Evolutionary conservation across 2,113 vertebrate genomes (phyloP).

Genomic region (Carettochelys insculpta): DNA sequence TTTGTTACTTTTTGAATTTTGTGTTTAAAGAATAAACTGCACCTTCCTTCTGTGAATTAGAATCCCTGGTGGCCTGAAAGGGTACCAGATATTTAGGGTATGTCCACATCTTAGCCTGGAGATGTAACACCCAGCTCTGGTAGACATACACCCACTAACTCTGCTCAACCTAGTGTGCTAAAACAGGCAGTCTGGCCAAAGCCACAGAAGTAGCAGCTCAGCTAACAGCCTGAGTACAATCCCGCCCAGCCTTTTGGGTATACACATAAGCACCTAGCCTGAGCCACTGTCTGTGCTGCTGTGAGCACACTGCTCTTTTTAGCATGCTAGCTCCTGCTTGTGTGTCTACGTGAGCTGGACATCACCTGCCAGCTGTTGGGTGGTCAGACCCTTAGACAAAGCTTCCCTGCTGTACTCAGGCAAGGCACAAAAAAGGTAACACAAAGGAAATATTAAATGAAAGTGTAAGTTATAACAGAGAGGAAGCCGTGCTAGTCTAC

Average conservation of each 20-base stretch:
- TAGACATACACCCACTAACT: background rate
- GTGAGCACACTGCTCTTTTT: background rate
- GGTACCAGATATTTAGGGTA: background rate
- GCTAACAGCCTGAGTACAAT: background rate
- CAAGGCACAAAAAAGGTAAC: background rate
- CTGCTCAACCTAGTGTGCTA: background rate
- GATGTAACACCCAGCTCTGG: background rate
- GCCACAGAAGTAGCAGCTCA: background rate
- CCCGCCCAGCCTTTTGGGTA: background rate
- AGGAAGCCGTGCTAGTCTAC: too few relatives aligned
- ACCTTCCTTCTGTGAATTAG: background rate
- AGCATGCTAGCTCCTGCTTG: background rate
- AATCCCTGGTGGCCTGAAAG: background rate
- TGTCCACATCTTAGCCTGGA: background rate
- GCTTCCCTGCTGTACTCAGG: background rate
- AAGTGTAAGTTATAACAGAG: too few relatives aligned
- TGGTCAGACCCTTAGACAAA: background rate
- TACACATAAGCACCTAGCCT: background rate
- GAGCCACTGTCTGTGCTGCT: background rate
- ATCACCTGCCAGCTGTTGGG: background rate
- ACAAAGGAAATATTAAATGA: background rate
- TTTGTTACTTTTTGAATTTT: background rate
- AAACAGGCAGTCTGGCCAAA: background rate
- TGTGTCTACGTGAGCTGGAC: background rate
- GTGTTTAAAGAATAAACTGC: background rate